Evolutionary conservation across 2,797 vertebrate species (phyloP).

Genomic region (Ptychobarbus kaznakovi): DNA sequence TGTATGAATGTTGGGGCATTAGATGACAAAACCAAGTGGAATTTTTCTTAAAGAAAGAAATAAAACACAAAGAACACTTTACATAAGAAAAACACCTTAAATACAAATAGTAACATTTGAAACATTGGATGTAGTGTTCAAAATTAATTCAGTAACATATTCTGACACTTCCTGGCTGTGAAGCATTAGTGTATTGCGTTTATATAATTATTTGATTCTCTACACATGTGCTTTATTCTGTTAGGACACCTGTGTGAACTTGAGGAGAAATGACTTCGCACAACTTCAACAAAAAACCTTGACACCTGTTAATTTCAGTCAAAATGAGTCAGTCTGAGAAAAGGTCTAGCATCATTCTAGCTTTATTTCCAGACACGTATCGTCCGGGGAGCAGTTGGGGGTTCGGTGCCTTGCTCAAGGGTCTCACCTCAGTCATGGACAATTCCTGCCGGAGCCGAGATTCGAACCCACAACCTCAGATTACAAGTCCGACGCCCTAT

Average conservation of each 20-base stretch:
- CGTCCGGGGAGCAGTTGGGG: too few relatives aligned
- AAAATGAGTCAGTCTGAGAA: not conserved
- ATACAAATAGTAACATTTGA: not conserved
- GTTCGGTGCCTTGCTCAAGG: too few relatives aligned
- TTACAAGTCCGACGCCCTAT: too few relatives aligned
- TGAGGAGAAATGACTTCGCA: not conserved
- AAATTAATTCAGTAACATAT: not conserved
- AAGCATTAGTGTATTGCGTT: not conserved
- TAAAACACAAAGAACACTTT: not conserved
- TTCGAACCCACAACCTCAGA: too few relatives aligned
- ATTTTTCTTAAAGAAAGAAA: not conserved
- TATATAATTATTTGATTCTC: not conserved
- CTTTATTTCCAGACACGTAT: not conserved
- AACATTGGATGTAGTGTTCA: not conserved
- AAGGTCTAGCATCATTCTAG: not conserved
- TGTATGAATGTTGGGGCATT: constrained; percentile 22
- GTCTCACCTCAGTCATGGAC: too few relatives aligned
- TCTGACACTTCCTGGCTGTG: not conserved
- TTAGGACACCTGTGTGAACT: constrained; percentile 2
- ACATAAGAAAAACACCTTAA: not conserved
- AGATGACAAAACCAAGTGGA: constrained; percentile 22
- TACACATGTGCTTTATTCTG: not conserved
- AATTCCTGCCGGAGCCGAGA: too few relatives aligned
- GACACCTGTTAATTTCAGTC: not conserved
- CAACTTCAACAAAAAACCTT: not conserved